A percentile compares a stretch with the other conserved stretches of the same genome.
phyloP scores from a whole-genome alignment of 2,797 vertebrate species.

The Discoglossus pictus region DNA sequence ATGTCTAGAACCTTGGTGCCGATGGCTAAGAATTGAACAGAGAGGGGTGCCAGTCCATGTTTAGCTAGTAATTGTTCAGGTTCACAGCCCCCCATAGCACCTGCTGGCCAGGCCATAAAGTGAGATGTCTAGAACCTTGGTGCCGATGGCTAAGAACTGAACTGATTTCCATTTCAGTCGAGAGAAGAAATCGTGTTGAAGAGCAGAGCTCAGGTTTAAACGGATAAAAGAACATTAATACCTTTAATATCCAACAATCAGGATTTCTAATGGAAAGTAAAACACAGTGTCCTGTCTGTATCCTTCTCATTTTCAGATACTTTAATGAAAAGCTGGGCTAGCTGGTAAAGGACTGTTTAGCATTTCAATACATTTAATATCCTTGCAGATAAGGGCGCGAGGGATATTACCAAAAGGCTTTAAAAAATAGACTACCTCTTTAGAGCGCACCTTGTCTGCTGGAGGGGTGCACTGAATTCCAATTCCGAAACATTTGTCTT shows the following conservation, averaged over 20 bases:
- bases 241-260: constrained; percentile 44
- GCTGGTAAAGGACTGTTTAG: constrained; percentile 63
- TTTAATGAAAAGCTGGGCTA: constrained; percentile 62
- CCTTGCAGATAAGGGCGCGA: constrained; percentile 62
- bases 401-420: constrained; percentile 56
- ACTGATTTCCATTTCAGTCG: constrained; percentile 22
- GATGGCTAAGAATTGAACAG: too few relatives aligned
- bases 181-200: constrained; percentile 11
- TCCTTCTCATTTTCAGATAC: constrained; percentile 54
- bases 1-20: too few relatives aligned
- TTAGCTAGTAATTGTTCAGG: too few relatives aligned
- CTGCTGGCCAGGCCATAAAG: too few relatives aligned
- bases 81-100: too few relatives aligned
- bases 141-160: constrained; percentile 31
- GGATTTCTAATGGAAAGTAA: constrained; percentile 25
- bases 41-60: too few relatives aligned
- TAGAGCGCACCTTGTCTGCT: constrained; percentile 13
- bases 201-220: constrained; percentile 21
- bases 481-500: constrained; percentile 52
- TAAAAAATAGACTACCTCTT: constrained; percentile 49
- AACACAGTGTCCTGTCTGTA: constrained; percentile 40
- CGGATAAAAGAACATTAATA: constrained; percentile 36
- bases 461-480: constrained; percentile 57
- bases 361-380: constrained; percentile 62
- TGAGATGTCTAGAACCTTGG: background rate